Percentiles rank a stretch among this genome's conserved stretches.
These are phyloP conservation scores for Oopsacas minuta DNA, from an alignment of 37 sponge, comb jelly and placozoan genomes.

Conservation along the genomic window DNA sequence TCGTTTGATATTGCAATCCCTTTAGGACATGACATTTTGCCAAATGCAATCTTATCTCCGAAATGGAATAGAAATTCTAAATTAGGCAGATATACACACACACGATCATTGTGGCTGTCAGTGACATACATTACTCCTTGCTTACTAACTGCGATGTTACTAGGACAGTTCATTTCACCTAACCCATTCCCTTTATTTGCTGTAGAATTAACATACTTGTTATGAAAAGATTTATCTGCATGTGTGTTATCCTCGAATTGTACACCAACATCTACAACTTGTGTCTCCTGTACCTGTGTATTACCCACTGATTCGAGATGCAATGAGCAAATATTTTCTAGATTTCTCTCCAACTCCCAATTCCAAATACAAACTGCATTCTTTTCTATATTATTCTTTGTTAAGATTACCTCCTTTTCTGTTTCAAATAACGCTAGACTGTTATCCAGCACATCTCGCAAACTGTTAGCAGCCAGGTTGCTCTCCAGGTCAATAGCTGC, in stretches of 20 bases:
- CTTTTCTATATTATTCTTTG: not conserved
- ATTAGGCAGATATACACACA: not conserved
- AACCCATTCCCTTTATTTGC: not conserved
- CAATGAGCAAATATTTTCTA: not conserved
- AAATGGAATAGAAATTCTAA: not conserved
- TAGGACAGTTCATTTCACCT: not conserved
- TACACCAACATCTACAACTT: not conserved
- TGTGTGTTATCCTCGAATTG: not conserved
- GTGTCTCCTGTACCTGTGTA: not conserved
- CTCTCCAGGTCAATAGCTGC: not conserved
- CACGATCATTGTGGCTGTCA: not conserved
- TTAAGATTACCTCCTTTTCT: not conserved
- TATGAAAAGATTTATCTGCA: not conserved
- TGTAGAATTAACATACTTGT: not conserved
- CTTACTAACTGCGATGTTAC: not conserved
- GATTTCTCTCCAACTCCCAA: not conserved
- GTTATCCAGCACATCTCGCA: not conserved
- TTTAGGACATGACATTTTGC: not conserved
- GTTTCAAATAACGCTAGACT: not conserved
- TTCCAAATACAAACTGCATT: not conserved
- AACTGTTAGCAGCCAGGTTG: not conserved
- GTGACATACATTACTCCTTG: not conserved
- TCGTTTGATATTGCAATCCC: not conserved
- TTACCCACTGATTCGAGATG: too few species aligned
- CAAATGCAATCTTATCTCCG: not conserved